Conservation (phyloP, 2,888 invertebrate species). For the Spatulosminthurus flaviceps region DNA sequence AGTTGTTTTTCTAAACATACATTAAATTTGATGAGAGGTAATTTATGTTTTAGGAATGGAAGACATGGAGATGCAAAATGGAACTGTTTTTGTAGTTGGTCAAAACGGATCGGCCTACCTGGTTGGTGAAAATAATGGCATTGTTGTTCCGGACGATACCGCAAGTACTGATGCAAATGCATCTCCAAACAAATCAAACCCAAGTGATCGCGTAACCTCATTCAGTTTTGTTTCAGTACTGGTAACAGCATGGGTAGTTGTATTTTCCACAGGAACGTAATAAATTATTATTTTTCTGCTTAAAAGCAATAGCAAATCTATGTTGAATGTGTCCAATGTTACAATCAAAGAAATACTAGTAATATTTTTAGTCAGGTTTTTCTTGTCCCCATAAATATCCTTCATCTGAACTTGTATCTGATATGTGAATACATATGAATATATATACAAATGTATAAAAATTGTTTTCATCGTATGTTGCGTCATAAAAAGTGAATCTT, state of each 20-base stretch:
- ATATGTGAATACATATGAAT: too few species aligned
- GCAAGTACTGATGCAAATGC: background rate
- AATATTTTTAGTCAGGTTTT: too few species aligned
- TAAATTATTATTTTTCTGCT: background rate
- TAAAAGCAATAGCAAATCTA: background rate
- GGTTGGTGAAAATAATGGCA: constrained; percentile 13
- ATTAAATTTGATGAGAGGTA: too few species aligned
- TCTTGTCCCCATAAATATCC: too few species aligned
- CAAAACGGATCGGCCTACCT: constrained; percentile 31
- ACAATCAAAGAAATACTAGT: too few species aligned
- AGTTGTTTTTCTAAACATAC: too few species aligned
- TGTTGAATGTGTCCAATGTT: background rate
- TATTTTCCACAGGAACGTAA: background rate
- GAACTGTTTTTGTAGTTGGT: constrained; percentile 12
- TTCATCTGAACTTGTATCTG: too few species aligned
- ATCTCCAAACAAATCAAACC: background rate
- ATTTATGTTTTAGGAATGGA: background rate
- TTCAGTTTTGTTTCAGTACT: background rate
- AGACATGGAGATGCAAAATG: constrained; percentile 7
- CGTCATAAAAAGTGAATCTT: too few species aligned
- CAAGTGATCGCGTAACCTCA: background rate
- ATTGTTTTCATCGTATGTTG: too few species aligned
- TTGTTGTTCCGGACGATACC: background rate
- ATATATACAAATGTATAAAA: too few species aligned
- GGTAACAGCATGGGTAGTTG: background rate